Evolutionary conservation across 2,888 invertebrate species (phyloP), one percentile per base, ranked within the genome.

Genomic region (Apamea crenata): DNA sequence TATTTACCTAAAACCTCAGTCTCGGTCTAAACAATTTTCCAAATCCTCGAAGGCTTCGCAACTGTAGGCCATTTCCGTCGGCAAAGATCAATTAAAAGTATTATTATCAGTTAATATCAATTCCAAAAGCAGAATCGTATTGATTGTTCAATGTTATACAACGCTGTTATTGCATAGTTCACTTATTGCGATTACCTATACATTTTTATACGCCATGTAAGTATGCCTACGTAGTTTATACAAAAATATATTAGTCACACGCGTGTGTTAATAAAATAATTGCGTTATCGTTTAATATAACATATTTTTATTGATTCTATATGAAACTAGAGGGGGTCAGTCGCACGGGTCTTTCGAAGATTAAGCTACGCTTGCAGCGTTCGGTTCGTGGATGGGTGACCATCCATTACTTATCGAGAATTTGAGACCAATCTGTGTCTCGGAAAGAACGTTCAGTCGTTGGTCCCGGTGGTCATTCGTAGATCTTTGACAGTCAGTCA

Each of bases 151-250:
- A 84, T 80, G 74, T 86, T 88, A 84, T 81, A 80, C 56, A 82
- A 82, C 66, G 74, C 29, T 87, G 80, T 86, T 89, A 79, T 88
- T 83, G 81, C 74, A 87, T 82, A 81, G 85, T 88, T 82, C 78
- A 84, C 40, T 83, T 73, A 75, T 76, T 83, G 68, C 80, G 69
- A 61, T 81, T 74, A 81, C 65, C 36, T 74, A 50, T 75, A 85
- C 71, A 81, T 81, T 79, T 75, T 68, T 63, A 78, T 65, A 84
- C 73, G 72, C 65, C 61, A 82, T 72, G n/a, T 59, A 75, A 14
- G 65, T 66, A 77, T 77, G 47, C 29, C 36, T 72, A 72, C 67
- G 63, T 61, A 70, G 66, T 65, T 83, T 61, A 84, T 76, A 87
- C 74, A 71, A 68, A 79, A 87, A 74, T 77, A 84, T 67, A 59